Evolutionary conservation across 1,140 invertebrate species (phyloP), one percentile per base, ranked within the genome.

Genomic region (Eubasilissa regina): DNA sequence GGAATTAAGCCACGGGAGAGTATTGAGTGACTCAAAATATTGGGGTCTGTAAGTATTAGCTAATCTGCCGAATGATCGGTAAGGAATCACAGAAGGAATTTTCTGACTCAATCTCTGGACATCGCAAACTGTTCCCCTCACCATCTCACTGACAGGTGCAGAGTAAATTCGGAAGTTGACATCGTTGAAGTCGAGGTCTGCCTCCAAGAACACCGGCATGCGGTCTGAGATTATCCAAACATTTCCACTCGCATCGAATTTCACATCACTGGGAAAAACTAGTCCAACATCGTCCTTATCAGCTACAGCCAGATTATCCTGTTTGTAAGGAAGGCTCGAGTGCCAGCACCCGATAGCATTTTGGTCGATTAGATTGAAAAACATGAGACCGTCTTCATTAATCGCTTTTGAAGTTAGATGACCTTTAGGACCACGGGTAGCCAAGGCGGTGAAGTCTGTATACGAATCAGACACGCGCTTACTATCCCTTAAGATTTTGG

Each of bases 311-410:
- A 93, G 91, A 87, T 94, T 94, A 60, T 92, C 89, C 0, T 92
- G 89, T 12, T 89, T 89, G 72, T 93, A 94, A 0, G 93, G 91
- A 64, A 92, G 87, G 4, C 87, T 86, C 0, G 92, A 93, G 83
- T 94, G 94, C 95, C 95, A 96, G 84, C 95, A 96, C 11, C 94
- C 95, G 0, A 96, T 90, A 1, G 93, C 93, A 81, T 95, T 95
- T 83, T 93, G 93, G 85, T 95, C 94, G 64, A 96, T 92, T 56
- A 95, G 87, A 86, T 92, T 95, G 85, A 93, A 95, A 51, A 95
- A 90, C 86, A 95, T 92, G 1, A 96, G 86, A 12, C 94, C 94
- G 45, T 91, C 86, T 9, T 93, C 92, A 81, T 93, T 92, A 91
- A 95, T 94, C 3, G 94, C 89, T 77, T 92, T 91, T 0, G 94